Evolutionary conservation across 2,113 vertebrate species (phyloP).

Genomic region (Pelmatolapia mariae): DNA sequence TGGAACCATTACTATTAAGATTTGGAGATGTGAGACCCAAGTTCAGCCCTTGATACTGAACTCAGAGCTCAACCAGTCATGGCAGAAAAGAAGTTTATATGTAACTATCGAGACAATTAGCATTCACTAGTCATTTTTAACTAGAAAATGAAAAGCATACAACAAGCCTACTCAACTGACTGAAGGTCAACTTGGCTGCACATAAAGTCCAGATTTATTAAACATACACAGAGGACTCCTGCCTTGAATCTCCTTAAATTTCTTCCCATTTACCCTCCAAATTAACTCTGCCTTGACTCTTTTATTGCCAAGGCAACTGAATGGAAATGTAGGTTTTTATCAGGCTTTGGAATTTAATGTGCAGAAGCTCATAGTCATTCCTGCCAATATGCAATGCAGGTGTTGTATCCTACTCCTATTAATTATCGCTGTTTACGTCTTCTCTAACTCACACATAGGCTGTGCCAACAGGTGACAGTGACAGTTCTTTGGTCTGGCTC

Average conservation of each 20-base stretch:
- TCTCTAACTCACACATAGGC: background rate
- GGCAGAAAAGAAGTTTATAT: background rate
- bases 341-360: background rate
- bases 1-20: background rate
- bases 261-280: background rate
- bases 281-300: background rate
- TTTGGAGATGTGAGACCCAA: background rate
- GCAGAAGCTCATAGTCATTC: background rate
- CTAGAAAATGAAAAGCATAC: background rate
- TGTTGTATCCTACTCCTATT: background rate
- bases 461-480: slow-evolving; percentile 27
- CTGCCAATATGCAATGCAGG: background rate
- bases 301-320: background rate
- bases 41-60: background rate
- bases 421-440: background rate
- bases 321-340: background rate
- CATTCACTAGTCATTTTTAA: background rate
- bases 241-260: background rate
- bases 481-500: background rate
- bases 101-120: background rate
- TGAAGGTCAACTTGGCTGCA: background rate
- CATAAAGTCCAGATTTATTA: background rate
- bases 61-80: background rate
- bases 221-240: background rate
- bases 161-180: background rate